Conservation (phyloP, 1,140 invertebrate genomes). For the Berghia stephanieae region DNA sequence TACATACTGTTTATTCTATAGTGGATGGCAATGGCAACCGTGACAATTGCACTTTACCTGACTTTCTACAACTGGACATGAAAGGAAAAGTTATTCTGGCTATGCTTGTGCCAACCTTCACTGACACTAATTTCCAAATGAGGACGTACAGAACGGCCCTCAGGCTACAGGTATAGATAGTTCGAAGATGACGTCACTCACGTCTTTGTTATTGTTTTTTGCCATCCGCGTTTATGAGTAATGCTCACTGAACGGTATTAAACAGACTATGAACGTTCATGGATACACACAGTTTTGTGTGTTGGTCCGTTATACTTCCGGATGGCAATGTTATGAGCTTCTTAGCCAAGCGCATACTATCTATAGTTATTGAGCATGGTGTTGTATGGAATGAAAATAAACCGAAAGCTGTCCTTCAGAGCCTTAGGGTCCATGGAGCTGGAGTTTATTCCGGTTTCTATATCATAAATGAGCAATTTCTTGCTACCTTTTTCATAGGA, state of each 20-base stretch:
- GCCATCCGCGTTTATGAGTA: too few relatives aligned
- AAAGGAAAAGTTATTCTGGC: constrained; percentile 74
- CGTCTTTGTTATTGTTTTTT: too few relatives aligned
- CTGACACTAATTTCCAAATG: constrained; percentile 25
- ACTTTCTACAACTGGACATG: constrained; percentile 74
- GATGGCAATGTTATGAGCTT: too few relatives aligned
- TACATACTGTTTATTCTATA: too few relatives aligned
- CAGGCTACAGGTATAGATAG: constrained; percentile 54
- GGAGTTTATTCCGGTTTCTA: not conserved
- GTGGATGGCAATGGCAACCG: constrained; percentile 23
- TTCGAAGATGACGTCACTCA: too few relatives aligned
- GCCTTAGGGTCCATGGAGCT: not conserved
- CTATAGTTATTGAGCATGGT: not conserved
- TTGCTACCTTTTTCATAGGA: not conserved
- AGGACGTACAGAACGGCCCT: constrained; percentile 48
- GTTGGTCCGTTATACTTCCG: too few relatives aligned
- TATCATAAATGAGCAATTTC: not conserved
- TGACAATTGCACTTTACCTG: constrained; percentile 38
- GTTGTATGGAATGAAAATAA: not conserved
- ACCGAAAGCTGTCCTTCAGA: too few relatives aligned
- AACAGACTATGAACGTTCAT: too few relatives aligned
- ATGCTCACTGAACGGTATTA: too few relatives aligned
- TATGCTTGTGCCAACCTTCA: constrained; percentile 70
- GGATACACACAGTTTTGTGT: too few relatives aligned
- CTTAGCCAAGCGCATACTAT: too few relatives aligned